Percentiles rank a stretch among this genome's conserved stretches.
These are phyloP conservation scores for Ancistrus triradiatus DNA, from an alignment of 2,113 vertebrate genomes.

Conservation along the genomic window DNA sequence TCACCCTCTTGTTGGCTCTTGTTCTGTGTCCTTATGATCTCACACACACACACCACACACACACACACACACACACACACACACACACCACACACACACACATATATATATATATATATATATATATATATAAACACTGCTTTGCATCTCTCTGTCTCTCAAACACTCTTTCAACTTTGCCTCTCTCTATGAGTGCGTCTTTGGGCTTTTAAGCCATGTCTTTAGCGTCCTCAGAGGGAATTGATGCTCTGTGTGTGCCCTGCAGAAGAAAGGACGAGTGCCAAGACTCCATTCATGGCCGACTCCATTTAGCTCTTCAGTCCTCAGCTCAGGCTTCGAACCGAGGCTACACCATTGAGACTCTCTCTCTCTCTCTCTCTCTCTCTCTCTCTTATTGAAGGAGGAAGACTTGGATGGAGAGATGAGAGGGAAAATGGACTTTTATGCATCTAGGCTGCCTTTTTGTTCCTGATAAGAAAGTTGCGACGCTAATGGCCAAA, in stretches of 20 bases:
- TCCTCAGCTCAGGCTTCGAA: conserved; percentile 23
- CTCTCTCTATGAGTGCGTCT: conserved; percentile 42
- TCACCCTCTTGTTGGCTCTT: too few species aligned
- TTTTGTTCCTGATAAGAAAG: conserved; percentile 49
- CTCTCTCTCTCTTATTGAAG: conserved; percentile 21
- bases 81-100: too few species aligned
- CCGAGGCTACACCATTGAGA: conserved; percentile 34
- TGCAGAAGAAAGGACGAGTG: conserved; percentile 44
- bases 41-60: too few species aligned
- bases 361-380: neutral
- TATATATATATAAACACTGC: too few species aligned
- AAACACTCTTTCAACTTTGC: conserved; percentile 23
- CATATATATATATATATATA: too few species aligned
- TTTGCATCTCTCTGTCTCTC: conserved; percentile 10
- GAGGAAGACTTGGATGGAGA: conserved; percentile 36
- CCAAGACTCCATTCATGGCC: too few species aligned
- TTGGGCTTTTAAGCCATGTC: conserved; percentile 72
- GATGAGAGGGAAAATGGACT: conserved; percentile 77
- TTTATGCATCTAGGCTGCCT: conserved; percentile 61
- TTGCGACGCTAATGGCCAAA: conserved; percentile 57
- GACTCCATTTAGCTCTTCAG: conserved; percentile 27
- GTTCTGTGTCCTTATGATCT: neutral
- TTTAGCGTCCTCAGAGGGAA: conserved; percentile 67
- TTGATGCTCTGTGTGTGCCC: conserved; percentile 61
- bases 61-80: conserved; percentile 22